Evolutionary conservation across 2,797 vertebrate genomes (phyloP), one percentile per base, ranked within the genome.

Genomic region (Lophotriccus pileatus): DNA sequence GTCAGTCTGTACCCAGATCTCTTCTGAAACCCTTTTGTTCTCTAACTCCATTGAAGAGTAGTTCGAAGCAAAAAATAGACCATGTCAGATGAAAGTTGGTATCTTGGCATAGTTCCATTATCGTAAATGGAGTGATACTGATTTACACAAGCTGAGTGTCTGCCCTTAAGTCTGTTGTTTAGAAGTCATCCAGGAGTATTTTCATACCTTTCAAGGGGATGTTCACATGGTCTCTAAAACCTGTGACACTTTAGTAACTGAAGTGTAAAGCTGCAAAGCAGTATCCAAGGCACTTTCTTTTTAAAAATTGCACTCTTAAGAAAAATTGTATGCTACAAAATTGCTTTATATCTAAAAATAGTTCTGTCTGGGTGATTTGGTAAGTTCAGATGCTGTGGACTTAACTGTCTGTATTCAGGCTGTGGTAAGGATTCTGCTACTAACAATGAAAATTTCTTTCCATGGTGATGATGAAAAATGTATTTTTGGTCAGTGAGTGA

Each of bases 121-220:
- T 7, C 50, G 78, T 75, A 77, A 90, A 77, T 90, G 73, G 36
- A 58, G 32, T 75, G 67, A 69, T 91, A 59, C 56, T 79, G 68
- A 84, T 90, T 92, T 96, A 82, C 63, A 91, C 67, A 25, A 87
- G 67, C 69, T 53, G 30, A 69, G 47, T 72, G 56, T 94, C 55
- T 94, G 62, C 50, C 77, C 67, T 69, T 32, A 86, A 84, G 76
- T 76, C 50, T 41, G 5, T 90, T 91, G 83, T 82, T 91, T 93
- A 84, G 80, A 90, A 91, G 67, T 79, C 69, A 89, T 82, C 63
- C 76, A 84, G 63, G 47, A 84, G 47, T 87, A 79, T 96, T 94
- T 93, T 93, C 90, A 81, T 96, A 59, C 32, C 39, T 86, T 96
- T 79, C 67, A 95, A 64, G 67, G 63, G 52, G 59, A 81, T 34